These are phyloP conservation scores for Lepetodrilus schrolli DNA, from an alignment of 2,888 invertebrate genomes.

Conservation along the genomic window DNA sequence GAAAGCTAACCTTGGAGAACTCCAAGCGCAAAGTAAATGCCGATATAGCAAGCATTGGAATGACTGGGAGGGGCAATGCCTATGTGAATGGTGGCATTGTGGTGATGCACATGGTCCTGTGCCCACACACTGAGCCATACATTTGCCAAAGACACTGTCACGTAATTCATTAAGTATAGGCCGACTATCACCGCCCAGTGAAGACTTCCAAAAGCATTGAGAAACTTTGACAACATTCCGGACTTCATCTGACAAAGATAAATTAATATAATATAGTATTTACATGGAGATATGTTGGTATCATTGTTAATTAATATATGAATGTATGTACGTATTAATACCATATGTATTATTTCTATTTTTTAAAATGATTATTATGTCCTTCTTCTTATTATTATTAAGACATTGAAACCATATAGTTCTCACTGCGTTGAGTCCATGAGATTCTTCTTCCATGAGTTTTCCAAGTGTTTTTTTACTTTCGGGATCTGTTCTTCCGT, in stretches of 20 bases:
- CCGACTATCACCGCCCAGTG: neutral
- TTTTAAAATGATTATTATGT: too few relatives aligned
- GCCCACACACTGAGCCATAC: constrained; percentile 74
- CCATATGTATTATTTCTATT: too few relatives aligned
- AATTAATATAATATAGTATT: too few relatives aligned
- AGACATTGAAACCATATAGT: too few relatives aligned
- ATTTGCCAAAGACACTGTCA: constrained; percentile 47
- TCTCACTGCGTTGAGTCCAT: too few relatives aligned
- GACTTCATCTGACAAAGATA: constrained; percentile 87
- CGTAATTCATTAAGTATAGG: neutral
- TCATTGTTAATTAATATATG: too few relatives aligned
- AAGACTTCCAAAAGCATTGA: neutral
- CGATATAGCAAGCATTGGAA: constrained; percentile 72
- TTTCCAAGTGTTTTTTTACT: too few relatives aligned
- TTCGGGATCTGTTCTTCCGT: too few relatives aligned
- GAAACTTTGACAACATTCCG: constrained; percentile 82
- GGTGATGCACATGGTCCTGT: constrained; percentile 57
- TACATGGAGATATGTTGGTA: too few relatives aligned
- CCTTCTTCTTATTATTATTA: too few relatives aligned
- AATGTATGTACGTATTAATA: too few relatives aligned
- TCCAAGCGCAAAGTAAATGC: constrained; percentile 76
- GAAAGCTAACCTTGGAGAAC: constrained; percentile 63
- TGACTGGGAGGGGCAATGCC: neutral
- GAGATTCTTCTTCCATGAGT: too few relatives aligned
- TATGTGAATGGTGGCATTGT: neutral